Base-by-base conservation (phyloP, 53 echinoderm and acorn worm species). In the Crossaster papposus region DNA sequence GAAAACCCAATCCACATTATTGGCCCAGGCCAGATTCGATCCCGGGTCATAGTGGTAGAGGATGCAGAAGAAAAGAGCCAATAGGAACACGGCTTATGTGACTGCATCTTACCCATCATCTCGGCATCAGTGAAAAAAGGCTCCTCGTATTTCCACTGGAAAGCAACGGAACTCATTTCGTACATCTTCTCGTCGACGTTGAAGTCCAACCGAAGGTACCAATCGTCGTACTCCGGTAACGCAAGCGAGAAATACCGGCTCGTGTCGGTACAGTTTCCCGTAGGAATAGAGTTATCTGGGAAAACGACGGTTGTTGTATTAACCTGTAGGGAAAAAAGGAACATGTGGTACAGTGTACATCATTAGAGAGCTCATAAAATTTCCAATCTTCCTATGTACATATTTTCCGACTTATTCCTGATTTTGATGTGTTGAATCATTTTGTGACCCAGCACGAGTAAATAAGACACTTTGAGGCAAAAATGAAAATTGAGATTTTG, bases 81-180 rank as follows among this genome's bases (percentile, higher is more conserved):
- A n/a, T n/a, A n/a, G n/a, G n/a, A n/a, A n/a, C n/a, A n/a, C n/a
- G n/a, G n/a, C n/a, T n/a, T n/a, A 24, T 14, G 14, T 23, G 22
- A 14, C 18, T 15, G 29, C 1, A 28, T 70, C 85, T 10, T 30
- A 85, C 85, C 73, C 44, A 52, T 32, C 0, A 9, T 1, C 6
- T 34, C 10, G n/a, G 87, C 36, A 36, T 17, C 72, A 24, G 44
- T 13, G 36, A 87, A 87, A 54, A 75, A 87, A 10, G 77, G 76
- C 36, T 75, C 62, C 77, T 87, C 87, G 24, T 76, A 87, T n/a
- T 87, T 87, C 87, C 87, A 87, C 2, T 72, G 33, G 36, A 87
- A 18, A 36, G 18, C n/a, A 4, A 36, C 76, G 62, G 13, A 36
- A 14, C 31, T 63, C 87, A 87, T 54, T 36, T 77, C 55, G 77